These are phyloP conservation scores for Saccopteryx bilineata DNA, from an alignment of 2,113 vertebrate genomes.

Conservation along the genomic window DNA sequence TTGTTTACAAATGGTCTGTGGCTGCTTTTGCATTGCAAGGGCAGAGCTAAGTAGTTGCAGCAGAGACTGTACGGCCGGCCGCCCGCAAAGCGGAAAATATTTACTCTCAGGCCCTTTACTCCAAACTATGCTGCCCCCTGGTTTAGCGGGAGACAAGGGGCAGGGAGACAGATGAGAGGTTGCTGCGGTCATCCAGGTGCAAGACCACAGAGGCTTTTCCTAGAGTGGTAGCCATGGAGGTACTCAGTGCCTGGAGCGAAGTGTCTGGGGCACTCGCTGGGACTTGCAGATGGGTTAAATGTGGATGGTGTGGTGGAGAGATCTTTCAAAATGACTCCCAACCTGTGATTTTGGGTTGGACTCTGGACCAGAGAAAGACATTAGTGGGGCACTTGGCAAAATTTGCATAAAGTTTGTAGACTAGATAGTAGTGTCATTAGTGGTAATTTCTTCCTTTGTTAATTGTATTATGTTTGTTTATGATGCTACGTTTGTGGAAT, in stretches of 20 bases:
- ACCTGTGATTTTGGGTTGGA: neutral
- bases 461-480: neutral
- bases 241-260: neutral
- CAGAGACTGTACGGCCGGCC: neutral
- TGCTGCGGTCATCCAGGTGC: too few species aligned
- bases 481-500: neutral
- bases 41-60: neutral
- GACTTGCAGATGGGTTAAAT: neutral
- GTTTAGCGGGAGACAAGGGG: neutral
- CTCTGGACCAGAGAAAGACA: neutral
- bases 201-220: neutral
- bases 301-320: neutral
- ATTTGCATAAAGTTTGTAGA: neutral
- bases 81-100: neutral
- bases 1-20: neutral
- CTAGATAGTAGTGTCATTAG: neutral
- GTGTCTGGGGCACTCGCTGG: neutral
- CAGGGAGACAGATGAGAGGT: neutral
- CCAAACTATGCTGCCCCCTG: neutral
- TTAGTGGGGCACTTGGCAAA: neutral
- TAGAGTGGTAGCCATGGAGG: neutral
- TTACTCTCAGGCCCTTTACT: neutral
- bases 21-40: neutral
- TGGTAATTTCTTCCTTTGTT: conserved; percentile 6
- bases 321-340: neutral